A percentile compares a stretch with the other conserved stretches of the same genome.
Evolutionary conservation across 2,888 invertebrate genomes (phyloP).

Genomic region (Acholoe squamosa): DNA sequence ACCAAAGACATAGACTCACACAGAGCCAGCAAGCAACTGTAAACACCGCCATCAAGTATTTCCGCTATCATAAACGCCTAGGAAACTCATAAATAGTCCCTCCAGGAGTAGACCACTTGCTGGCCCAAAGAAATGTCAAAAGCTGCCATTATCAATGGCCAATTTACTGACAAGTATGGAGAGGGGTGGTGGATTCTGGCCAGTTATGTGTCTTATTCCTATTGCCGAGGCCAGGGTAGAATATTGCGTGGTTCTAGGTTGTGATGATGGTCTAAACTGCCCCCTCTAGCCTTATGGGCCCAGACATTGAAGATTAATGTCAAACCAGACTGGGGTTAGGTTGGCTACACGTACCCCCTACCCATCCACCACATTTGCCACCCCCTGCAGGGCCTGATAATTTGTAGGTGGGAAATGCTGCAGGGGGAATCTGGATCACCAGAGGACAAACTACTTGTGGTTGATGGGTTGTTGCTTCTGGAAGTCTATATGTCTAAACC

Average conservation of each 20-base stretch:
- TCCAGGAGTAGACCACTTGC: conserved; percentile 1
- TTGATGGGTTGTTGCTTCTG: no score
- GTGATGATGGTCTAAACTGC: not conserved
- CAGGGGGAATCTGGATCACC: no score
- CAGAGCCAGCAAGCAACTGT: not conserved
- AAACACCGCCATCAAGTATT: not conserved
- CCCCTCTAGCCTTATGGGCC: no score
- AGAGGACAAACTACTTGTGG: no score
- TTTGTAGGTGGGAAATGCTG: no score
- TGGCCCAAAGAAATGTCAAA: conserved; percentile 23
- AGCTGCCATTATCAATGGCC: not conserved
- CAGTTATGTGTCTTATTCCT: not conserved
- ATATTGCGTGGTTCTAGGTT: no score
- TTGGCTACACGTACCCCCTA: no score
- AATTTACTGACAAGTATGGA: not conserved
- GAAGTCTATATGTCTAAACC: no score
- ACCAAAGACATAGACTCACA: not conserved
- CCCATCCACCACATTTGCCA: no score
- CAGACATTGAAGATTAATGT: no score
- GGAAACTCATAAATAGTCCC: conserved; percentile 10
- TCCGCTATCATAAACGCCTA: not conserved
- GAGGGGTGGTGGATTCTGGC: not conserved
- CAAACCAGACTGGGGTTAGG: no score
- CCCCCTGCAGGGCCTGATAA: no score
- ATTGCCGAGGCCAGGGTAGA: not conserved